Conservation (phyloP, 2,797 vertebrate species). For the Melanotaenia parkinsoni region DNA sequence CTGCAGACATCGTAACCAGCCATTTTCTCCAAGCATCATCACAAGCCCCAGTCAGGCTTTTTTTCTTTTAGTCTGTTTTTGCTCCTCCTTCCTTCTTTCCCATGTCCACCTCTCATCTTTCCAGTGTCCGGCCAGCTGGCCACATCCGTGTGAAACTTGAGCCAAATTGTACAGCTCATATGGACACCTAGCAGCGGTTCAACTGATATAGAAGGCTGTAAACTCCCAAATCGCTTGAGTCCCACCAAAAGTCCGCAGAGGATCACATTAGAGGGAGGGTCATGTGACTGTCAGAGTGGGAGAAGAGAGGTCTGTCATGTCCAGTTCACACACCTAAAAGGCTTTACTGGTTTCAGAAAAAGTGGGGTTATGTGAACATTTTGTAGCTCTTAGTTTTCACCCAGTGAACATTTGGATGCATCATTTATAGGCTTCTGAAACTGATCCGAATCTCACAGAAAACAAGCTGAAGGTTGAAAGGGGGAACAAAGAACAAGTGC, state of each 20-base stretch:
- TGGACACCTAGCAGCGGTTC: slow-evolving; percentile 52
- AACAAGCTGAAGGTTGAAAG: neutral
- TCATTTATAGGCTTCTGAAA: slow-evolving; percentile 49
- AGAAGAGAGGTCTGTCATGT: neutral
- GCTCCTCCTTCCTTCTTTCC: slow-evolving; percentile 6
- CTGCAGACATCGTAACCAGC: slow-evolving; percentile 71
- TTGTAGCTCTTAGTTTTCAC: slow-evolving; percentile 15
- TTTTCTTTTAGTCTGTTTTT: slow-evolving; percentile 8
- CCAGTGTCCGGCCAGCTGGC: slow-evolving; percentile 29
- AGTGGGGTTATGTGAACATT: slow-evolving; percentile 17
- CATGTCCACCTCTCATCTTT: slow-evolving; percentile 31
- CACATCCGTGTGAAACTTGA: slow-evolving; percentile 25
- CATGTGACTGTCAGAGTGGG: slow-evolving; percentile 36
- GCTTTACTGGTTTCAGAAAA: slow-evolving; percentile 41
- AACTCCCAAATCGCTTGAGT: slow-evolving; percentile 43
- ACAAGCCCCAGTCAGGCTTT: slow-evolving; percentile 37
- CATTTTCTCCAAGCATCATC: slow-evolving; percentile 60
- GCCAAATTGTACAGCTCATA: slow-evolving; percentile 41
- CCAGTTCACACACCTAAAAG: slow-evolving; percentile 36
- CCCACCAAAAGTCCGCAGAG: slow-evolving; percentile 31
- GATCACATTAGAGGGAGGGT: slow-evolving; percentile 48
- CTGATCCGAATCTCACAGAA: slow-evolving; percentile 59
- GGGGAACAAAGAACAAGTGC: slow-evolving; percentile 13
- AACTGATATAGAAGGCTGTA: slow-evolving; percentile 38
- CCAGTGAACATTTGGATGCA: slow-evolving; percentile 55